Conservation (phyloP, 1,140 invertebrate genomes). For the Drosophila bocqueti region DNA sequence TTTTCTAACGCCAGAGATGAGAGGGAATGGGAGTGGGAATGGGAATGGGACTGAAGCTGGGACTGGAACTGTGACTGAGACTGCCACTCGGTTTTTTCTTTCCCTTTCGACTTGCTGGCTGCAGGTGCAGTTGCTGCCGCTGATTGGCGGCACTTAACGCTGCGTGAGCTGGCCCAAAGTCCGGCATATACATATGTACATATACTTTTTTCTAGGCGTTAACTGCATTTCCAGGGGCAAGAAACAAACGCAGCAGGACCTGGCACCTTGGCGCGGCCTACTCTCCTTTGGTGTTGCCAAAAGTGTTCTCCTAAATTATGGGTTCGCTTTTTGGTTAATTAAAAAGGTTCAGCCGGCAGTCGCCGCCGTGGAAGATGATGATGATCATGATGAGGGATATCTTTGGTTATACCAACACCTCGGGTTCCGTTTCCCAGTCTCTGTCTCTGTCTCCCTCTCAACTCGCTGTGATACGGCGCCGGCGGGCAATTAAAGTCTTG, state of each 20-base stretch:
- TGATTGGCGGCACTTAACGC: slow-evolving; percentile 79
- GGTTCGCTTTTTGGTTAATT: slow-evolving; percentile 76
- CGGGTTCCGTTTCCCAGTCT: slow-evolving; percentile 12
- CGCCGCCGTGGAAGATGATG: slow-evolving; percentile 38
- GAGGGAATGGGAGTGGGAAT: background rate
- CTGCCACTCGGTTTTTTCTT: background rate
- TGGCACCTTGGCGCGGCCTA: slow-evolving; percentile 60
- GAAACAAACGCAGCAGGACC: slow-evolving; percentile 73
- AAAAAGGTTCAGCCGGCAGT: slow-evolving; percentile 62
- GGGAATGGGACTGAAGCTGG: background rate
- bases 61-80: background rate
- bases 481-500: slow-evolving; percentile 67
- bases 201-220: slow-evolving; percentile 70
- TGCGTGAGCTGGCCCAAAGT: slow-evolving; percentile 65
- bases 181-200: background rate
- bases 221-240: slow-evolving; percentile 65
- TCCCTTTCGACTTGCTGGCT: slow-evolving; percentile 26
- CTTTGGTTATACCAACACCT: slow-evolving; percentile 63
- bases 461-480: slow-evolving; percentile 66
- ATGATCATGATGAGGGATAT: slow-evolving; percentile 45
- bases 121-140: slow-evolving; percentile 62
- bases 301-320: slow-evolving; percentile 72
- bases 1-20: slow-evolving; percentile 64
- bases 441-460: background rate
- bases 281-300: slow-evolving; percentile 39